Base-by-base conservation (phyloP, 2,888 invertebrate genomes). In the Drosophila meridionalis region DNA sequence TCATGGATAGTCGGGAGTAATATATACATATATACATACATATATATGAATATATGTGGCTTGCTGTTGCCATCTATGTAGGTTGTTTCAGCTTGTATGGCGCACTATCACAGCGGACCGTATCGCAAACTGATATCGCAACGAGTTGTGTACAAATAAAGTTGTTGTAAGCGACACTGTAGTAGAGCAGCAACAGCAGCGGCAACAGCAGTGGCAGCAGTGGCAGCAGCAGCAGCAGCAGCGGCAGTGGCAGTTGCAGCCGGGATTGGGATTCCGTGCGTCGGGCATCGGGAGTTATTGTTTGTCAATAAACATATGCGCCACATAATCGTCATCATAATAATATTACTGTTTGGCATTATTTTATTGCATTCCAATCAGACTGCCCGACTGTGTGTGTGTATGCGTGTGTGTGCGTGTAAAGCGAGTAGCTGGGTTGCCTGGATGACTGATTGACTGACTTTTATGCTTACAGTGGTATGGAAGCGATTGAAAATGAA, bases 291-390 rank as follows among this genome's bases (percentile, higher is more conserved):
- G 57, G 55, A 55, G 55, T 55, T 38, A 71, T 81, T 89, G 72
- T 82, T 80, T 84, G 80, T 84, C 89, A 84, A 87, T 80, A 85
- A 82, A 87, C 85, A 87, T 83, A 87, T 85, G 88, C 88, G 88
- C 90, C 85, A 84, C 89, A 84, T 89, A 89, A 89, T 89, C 78
- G 74, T 70, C 78, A 78, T 69, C 76, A 87, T 87, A 87, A 82
- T 73, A 80, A 87, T 87, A 84, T 83, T 77, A 79, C 68, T 72
- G 69, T 69, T 69, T 67, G 72, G 56, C 55, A 71, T 71, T 85
- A 83, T 66, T 79, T 84, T 75, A 81, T 62, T 65, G 34, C 40
- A 57, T 53, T 68, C 55, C 47, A 12, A 56, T 70, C 56, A 45
- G 59, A 36, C 59, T 47, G 12, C 12, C 2, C 30, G 2, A 2